Evolutionary conservation across 2,113 vertebrate species (phyloP), one percentile per base, ranked within the genome.

Genomic region (Malurus elegans): DNA sequence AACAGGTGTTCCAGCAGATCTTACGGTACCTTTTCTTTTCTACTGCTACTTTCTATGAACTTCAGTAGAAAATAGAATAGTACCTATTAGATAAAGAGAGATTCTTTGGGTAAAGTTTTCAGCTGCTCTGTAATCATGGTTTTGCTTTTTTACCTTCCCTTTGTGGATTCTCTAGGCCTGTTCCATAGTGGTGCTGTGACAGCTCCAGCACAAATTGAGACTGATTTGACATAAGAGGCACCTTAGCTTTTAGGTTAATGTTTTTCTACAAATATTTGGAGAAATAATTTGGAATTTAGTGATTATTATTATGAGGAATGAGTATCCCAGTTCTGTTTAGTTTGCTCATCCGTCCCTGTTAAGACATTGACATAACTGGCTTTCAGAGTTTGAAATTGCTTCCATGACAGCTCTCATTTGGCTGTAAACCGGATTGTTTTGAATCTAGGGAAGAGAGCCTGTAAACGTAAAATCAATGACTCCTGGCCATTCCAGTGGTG

Each of bases 401-500:
- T 48, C 71, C 45, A 24, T 72, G 50, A 61, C 36, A 88, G 32
- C 16, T 48, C 0, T 2, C 14, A 25, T 54, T 40, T 58, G 74
- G 18, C 64, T 93, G 32, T 79, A 54, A 86, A 70, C 9, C 31
- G 38, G 6, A 58, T 73, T 83, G 26, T 47, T 73, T 90, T 62
- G 83, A 66, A 73, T 66, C 54, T 57, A 17, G 17, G 38, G 25
- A 89, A 91, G 29, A 73, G 38, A 86, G 83, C 23, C 31, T 44
- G 36, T 54, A 95, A 83, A 86, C 1, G 0, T 13, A 88, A 91
- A 94, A 83, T 36, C 69, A 80, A 9, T 70, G 38, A 47, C n/a
- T 91, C 60, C 60, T 96, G 65, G 70, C 60, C 21, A 58, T 96
- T 90, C 94, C 60, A 94, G 86, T 88, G 83, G 38, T 56, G 83